Evolutionary conservation across 2,797 vertebrate species (phyloP).

Genomic region (Podarcis lilfordi): DNA sequence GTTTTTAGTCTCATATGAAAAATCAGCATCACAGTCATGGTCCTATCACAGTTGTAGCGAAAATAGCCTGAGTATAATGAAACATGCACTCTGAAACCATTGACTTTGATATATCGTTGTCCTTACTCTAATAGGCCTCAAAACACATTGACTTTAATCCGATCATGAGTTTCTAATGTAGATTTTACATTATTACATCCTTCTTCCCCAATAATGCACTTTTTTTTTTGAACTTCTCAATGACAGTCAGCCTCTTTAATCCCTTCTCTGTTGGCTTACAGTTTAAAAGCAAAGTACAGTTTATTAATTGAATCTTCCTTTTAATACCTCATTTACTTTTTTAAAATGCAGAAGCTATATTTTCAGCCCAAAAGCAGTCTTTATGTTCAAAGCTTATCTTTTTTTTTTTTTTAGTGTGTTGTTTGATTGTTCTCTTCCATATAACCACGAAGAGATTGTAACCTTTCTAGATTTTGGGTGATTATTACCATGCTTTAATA

Average conservation of each 20-base stretch:
- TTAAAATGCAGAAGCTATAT: slow-evolving; percentile 3
- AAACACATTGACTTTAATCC: not conserved
- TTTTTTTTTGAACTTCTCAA: slow-evolving; percentile 11
- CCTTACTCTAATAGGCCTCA: slow-evolving; percentile 11
- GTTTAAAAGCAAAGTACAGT: slow-evolving; percentile 30
- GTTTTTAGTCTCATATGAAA: slow-evolving; percentile 10
- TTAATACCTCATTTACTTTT: slow-evolving; percentile 28
- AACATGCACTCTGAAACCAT: not conserved
- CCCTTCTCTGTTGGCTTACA: not conserved
- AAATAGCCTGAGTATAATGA: not conserved
- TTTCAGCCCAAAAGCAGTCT: slow-evolving; percentile 37
- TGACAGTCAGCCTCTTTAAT: slow-evolving; percentile 2
- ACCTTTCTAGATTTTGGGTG: slow-evolving; percentile 26
- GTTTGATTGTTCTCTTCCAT: slow-evolving; percentile 16
- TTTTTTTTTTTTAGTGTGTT: not conserved
- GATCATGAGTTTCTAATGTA: not conserved
- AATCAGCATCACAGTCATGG: not conserved
- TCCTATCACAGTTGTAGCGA: not conserved
- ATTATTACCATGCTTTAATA: not conserved
- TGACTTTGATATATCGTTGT: not conserved
- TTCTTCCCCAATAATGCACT: accelerated
- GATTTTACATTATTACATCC: not conserved
- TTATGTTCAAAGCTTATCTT: slow-evolving; percentile 25
- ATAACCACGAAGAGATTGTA: not conserved
- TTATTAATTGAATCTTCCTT: slow-evolving; percentile 16